Percentiles rank a stretch among this genome's conserved stretches.
Conservation (phyloP, 2,888 invertebrate genomes). For the Apeira syringaria region DNA sequence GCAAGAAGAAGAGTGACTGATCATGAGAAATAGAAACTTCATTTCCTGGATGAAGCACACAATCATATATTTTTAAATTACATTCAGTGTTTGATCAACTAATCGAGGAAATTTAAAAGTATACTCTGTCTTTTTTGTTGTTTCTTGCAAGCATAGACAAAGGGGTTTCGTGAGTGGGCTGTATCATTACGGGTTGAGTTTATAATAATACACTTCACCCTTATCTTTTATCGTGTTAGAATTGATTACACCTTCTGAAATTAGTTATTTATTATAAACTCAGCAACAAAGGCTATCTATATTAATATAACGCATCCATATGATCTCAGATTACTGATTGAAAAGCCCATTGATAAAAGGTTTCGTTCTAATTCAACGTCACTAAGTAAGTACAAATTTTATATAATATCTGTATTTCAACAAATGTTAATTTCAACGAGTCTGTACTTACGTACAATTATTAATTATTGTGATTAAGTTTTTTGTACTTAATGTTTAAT, state of each 20-base stretch:
- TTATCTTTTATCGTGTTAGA: too few relatives aligned
- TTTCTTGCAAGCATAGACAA: slow-evolving; percentile 38
- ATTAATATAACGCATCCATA: slow-evolving; percentile 5
- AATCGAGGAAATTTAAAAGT: background rate
- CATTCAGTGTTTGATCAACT: too few relatives aligned
- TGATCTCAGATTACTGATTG: slow-evolving; percentile 25
- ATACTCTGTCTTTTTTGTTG: slow-evolving; percentile 4
- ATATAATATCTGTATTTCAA: slow-evolving; percentile 3
- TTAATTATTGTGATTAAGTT: slow-evolving; percentile 27
- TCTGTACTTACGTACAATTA: slow-evolving; percentile 24
- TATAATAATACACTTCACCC: slow-evolving; percentile 12
- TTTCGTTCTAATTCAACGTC: slow-evolving; percentile 17
- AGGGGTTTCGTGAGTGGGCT: slow-evolving; percentile 17
- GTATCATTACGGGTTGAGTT: slow-evolving; percentile 26
- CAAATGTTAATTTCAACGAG: slow-evolving; percentile 1
- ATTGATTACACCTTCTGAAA: slow-evolving; percentile 10
- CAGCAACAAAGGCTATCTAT: slow-evolving; percentile 22
- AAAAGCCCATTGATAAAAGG: too few relatives aligned
- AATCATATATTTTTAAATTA: too few relatives aligned
- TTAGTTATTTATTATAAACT: slow-evolving; percentile 28
- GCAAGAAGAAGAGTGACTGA: slow-evolving; percentile 12
- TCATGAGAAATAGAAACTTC: slow-evolving; percentile 3
- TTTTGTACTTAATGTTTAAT: slow-evolving; percentile 27
- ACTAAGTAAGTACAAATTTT: slow-evolving; percentile 23
- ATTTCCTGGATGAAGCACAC: background rate